Evolutionary conservation across 1,140 invertebrate species (phyloP).

Genomic region (Coelopa frigida): DNA sequence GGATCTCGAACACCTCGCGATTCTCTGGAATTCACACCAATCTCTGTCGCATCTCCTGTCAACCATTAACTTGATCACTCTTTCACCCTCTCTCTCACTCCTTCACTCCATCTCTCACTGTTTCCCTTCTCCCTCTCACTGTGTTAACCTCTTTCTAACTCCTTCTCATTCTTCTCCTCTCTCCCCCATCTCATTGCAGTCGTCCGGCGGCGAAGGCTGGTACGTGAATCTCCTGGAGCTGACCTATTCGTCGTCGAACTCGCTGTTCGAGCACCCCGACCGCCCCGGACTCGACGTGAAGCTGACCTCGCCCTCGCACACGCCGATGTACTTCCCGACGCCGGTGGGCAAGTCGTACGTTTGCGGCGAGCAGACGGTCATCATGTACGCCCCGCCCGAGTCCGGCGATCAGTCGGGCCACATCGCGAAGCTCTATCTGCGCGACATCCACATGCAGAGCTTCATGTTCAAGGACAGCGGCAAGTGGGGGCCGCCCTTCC

Average conservation of each 20-base stretch:
- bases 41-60: no score
- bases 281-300: constrained; percentile 48
- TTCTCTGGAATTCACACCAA: no score
- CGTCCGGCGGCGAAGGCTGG: constrained; percentile 75
- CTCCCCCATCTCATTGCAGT: constrained; percentile 29
- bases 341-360: constrained; percentile 76
- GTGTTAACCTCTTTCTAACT: neutral
- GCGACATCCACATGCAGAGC: constrained; percentile 52
- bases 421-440: constrained; percentile 50
- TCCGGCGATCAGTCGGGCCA: constrained; percentile 44
- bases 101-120: no score
- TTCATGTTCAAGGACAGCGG: constrained; percentile 55
- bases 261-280: constrained; percentile 49
- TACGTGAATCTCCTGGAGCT: constrained; percentile 68
- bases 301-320: constrained; percentile 52
- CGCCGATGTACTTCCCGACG: constrained; percentile 67
- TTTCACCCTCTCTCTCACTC: neutral
- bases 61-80: no score
- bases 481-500: constrained; percentile 51
- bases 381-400: constrained; percentile 39
- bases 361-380: constrained; percentile 55
- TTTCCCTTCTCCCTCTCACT: no score
- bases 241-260: constrained; percentile 51
- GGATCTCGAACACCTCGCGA: no score
- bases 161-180: no score